phyloP scores from a whole-genome alignment of 2,113 vertebrate genomes.

The Balaeniceps rex region DNA sequence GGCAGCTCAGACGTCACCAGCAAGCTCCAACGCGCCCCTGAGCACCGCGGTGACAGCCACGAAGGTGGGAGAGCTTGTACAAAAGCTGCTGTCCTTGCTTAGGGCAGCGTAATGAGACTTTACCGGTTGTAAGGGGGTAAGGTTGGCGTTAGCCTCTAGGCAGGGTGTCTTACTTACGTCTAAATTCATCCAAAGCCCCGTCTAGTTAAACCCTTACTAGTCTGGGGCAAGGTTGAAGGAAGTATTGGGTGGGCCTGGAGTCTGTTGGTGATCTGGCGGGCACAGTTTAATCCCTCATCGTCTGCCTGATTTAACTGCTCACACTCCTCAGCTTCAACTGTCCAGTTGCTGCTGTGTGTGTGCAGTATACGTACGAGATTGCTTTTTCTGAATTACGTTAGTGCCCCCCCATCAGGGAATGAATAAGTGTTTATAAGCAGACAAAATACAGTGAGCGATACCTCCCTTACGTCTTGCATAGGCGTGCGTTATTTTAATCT shows the following conservation, averaged over 20 bases:
- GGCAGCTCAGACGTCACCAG: constrained; percentile 80
- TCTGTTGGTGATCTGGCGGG: background rate
- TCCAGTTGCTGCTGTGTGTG: background rate
- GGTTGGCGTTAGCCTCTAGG: background rate
- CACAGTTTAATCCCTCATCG: rapidly evolving
- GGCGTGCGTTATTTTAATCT: rapidly evolving
- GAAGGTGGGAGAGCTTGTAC: constrained; percentile 65
- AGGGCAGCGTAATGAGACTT: rapidly evolving
- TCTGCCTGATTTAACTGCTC: background rate
- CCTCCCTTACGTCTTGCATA: too few relatives aligned
- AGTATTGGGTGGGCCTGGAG: background rate
- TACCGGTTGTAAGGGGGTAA: rapidly evolving
- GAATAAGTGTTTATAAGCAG: background rate
- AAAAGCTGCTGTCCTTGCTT: background rate
- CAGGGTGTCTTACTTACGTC: rapidly evolving
- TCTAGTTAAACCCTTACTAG: background rate
- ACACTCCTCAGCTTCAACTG: background rate
- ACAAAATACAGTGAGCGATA: too few relatives aligned
- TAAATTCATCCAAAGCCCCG: background rate
- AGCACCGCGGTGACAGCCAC: constrained; percentile 79
- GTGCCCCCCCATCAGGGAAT: background rate
- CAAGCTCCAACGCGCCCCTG: constrained; percentile 82
- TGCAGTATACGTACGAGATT: rapidly evolving
- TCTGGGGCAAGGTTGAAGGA: background rate
- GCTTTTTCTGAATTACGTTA: background rate